These are phyloP conservation scores for Sylvietta virens DNA, from an alignment of 2,113 vertebrate genomes.

Conservation along the genomic window DNA sequence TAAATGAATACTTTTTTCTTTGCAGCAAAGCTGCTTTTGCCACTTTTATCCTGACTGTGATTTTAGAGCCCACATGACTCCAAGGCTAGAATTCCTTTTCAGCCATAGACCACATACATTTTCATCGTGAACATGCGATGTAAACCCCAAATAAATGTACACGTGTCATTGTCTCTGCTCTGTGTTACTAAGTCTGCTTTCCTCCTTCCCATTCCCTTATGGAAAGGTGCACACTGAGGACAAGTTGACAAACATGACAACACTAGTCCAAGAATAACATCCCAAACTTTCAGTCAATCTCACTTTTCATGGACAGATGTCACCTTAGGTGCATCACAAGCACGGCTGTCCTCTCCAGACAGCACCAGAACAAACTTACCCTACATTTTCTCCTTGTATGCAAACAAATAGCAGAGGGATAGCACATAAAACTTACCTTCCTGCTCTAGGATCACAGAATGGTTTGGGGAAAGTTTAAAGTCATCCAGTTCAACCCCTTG, in stretches of 20 bases:
- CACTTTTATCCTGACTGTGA: not conserved
- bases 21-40: not conserved
- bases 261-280: not conserved
- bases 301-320: not conserved
- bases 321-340: not conserved
- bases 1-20: not conserved
- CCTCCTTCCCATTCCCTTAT: not conserved
- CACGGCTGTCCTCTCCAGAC: not conserved
- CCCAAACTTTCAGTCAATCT: not conserved
- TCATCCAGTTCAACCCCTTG: not conserved
- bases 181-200: not conserved
- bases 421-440: not conserved
- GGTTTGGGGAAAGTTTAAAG: not conserved
- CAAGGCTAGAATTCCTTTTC: not conserved
- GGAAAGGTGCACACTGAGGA: not conserved
- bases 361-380: not conserved
- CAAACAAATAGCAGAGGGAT: not conserved
- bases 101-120: not conserved
- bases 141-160: not conserved
- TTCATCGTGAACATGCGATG: not conserved
- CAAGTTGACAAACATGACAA: accelerated
- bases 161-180: not conserved
- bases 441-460: not conserved
- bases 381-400: not conserved
- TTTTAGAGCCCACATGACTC: not conserved